Evolutionary conservation across 2,888 invertebrate genomes (phyloP).

Genomic region (Chloroclysta siterata): DNA sequence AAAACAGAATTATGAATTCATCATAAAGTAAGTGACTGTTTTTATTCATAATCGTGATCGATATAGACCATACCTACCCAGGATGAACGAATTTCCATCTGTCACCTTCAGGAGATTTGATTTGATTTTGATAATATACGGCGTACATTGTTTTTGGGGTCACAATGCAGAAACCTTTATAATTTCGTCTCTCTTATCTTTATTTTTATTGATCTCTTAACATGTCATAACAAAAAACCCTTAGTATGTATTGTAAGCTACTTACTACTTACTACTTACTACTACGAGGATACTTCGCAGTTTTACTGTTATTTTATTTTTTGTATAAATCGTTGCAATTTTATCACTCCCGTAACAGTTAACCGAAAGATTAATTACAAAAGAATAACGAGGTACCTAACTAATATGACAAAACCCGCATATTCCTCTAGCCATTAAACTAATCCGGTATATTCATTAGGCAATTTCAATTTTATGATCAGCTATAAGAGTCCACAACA

Average conservation of each 20-base stretch:
- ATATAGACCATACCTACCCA: neutral
- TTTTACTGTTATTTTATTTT: neutral
- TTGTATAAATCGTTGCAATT: no score
- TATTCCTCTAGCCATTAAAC: slow-evolving; percentile 54
- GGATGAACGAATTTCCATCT: no score
- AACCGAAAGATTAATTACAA: slow-evolving; percentile 14
- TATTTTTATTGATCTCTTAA: no score
- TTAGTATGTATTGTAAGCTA: no score
- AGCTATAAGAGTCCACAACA: slow-evolving; percentile 49
- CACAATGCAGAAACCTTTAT: neutral
- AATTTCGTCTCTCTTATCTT: no score
- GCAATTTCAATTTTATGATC: slow-evolving; percentile 62
- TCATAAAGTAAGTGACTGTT: no score
- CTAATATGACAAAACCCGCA: slow-evolving; percentile 51
- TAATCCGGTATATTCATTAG: slow-evolving; percentile 67
- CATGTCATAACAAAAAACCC: no score
- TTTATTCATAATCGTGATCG: neutral
- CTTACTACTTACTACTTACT: no score
- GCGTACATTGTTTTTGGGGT: neutral
- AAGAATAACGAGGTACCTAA: slow-evolving; percentile 29
- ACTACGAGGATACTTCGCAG: neutral
- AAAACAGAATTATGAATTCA: neutral
- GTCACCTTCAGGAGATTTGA: no score
- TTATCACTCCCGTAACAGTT: neutral
- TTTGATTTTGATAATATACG: no score